Evolutionary conservation across 2,797 vertebrate genomes (phyloP), one percentile per base, ranked within the genome.

Genomic region (Mallotus villosus): DNA sequence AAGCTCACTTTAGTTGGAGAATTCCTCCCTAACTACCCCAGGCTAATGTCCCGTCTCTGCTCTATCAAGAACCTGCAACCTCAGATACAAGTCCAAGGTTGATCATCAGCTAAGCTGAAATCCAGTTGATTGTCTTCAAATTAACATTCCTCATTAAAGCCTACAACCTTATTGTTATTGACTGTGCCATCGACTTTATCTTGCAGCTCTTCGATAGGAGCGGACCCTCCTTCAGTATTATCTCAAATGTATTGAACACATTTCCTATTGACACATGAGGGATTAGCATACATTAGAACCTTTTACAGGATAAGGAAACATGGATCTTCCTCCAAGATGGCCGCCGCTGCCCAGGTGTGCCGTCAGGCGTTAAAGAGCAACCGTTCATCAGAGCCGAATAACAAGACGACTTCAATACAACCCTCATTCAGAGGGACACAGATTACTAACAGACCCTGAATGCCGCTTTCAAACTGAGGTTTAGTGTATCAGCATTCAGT

Each of bases 111-210:
- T 93, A 92, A 94, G 92, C 91, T 92, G 86, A 92, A 93, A 93
- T 94, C 92, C 92, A 92, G 79, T 93, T 94, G 91, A 93, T 93
- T 92, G 91, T 92, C 84, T 91, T 92, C 87, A 92, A 92, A 94
- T 94, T 90, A 94, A 92, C 92, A 93, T 92, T 92, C 89, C 83
- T 91, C 92, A 91, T 93, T 91, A 88, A 90, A 91, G 90, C 89
- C 88, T 1, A 77, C 86, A 90, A 92, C 91, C 93, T 92, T 93
- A 92, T 94, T 92, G 91, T 94, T 94, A 94, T 93, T 94, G 93
- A 94, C 91, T 85, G 79, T 89, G 82, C 85, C 91, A 94, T 93
- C 91, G 93, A 93, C 92, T 94, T 93, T 89, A 90, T 92, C 91
- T 90, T 90, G 76, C 84, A 88, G 91, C 87, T 89, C 84, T 90